Percentiles rank a stretch among this genome's conserved stretches.
Evolutionary conservation across 2,797 vertebrate species (phyloP).

Genomic region (Rhinichthys osculus): DNA sequence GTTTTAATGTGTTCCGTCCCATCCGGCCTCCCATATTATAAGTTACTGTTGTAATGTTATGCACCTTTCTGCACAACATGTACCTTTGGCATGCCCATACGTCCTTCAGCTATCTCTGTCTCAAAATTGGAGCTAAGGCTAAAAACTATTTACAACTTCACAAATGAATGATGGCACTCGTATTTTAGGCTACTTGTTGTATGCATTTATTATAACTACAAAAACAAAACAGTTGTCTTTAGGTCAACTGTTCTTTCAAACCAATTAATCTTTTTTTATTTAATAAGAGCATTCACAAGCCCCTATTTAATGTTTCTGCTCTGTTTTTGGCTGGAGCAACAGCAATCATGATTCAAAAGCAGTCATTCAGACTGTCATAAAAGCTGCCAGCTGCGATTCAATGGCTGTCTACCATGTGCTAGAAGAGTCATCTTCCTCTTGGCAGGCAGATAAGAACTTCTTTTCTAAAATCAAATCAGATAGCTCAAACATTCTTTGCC

Average conservation of each 20-base stretch:
- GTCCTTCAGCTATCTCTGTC: not conserved
- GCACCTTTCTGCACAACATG: no score
- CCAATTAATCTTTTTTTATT: no score
- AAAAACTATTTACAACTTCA: not conserved
- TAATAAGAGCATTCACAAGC: not conserved
- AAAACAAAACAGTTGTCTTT: not conserved
- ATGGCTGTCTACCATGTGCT: not conserved
- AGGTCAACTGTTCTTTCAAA: not conserved
- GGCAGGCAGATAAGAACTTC: no score
- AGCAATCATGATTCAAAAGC: not conserved
- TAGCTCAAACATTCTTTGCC: not conserved
- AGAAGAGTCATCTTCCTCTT: not conserved
- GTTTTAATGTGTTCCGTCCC: no score
- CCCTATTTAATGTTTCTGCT: not conserved
- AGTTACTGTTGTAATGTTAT: not conserved
- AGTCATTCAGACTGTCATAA: not conserved
- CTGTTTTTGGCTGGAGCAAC: not conserved
- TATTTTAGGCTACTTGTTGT: not conserved
- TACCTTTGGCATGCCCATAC: not conserved
- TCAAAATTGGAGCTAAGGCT: not conserved
- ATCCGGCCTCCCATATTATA: not conserved
- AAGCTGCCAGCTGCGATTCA: not conserved
- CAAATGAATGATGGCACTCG: not conserved
- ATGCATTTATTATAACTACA: not conserved
- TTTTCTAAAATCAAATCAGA: not conserved